phyloP scores from a whole-genome alignment of 2,113 vertebrate genomes.

The Paramormyrops kingsleyae region DNA sequence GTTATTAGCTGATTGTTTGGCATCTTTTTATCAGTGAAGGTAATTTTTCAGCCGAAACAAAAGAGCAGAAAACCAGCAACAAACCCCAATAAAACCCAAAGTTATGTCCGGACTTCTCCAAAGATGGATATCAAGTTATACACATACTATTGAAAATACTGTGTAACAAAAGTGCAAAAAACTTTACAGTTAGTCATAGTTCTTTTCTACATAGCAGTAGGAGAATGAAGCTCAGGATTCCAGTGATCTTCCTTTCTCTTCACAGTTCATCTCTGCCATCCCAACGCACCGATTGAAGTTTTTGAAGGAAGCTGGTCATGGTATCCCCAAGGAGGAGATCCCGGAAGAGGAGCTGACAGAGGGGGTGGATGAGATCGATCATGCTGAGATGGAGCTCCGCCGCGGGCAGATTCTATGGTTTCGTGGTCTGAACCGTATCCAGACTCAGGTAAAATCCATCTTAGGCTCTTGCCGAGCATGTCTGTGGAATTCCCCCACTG shows the following conservation, averaged over 20 bases:
- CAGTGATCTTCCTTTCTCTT: not conserved
- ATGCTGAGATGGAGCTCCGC: constrained; percentile 90
- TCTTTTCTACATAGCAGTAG: not conserved
- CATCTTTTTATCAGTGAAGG: not conserved
- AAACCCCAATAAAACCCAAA: not conserved
- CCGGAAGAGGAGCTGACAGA: constrained; percentile 72
- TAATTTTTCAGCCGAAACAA: not conserved
- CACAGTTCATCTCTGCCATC: constrained; percentile 73
- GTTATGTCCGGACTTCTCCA: not conserved
- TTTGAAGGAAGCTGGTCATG: constrained; percentile 91
- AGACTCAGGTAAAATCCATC: constrained; percentile 80
- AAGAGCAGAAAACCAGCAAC: not conserved
- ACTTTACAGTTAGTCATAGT: not conserved
- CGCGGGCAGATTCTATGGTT: constrained; percentile 97
- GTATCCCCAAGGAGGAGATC: constrained; percentile 83
- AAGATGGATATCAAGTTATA: not conserved
- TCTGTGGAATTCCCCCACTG: not conserved
- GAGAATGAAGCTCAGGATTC: not conserved
- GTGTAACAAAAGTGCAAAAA: not conserved
- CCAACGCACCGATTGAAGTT: constrained; percentile 88
- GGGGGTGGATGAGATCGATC: constrained; percentile 87
- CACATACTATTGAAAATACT: not conserved
- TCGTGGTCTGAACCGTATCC: constrained; percentile 94
- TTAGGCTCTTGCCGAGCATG: not conserved
- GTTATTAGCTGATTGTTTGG: not conserved